A percentile compares a stretch with the other conserved stretches of the same genome.
Conservation (phyloP, 1,140 invertebrate species). For the Drosophila guanche region DNA sequence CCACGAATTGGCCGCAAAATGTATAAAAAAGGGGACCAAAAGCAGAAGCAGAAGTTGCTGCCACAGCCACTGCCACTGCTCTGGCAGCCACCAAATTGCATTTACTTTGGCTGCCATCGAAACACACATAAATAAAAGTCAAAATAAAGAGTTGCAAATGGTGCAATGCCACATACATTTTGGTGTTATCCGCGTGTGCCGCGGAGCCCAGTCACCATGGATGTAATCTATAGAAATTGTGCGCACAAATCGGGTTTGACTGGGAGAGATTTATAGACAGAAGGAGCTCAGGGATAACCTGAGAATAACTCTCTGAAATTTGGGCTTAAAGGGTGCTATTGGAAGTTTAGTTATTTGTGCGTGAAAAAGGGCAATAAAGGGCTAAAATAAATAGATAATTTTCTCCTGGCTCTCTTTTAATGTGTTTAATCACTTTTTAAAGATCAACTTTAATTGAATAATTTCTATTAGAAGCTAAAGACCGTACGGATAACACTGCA, state of each 20-base stretch:
- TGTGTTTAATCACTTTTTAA: no score
- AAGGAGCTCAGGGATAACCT: no score
- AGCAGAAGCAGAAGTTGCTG: constrained; percentile 40
- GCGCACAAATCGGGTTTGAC: background rate
- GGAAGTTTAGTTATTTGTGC: no score
- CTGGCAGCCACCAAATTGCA: constrained; percentile 64
- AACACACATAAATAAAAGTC: constrained; percentile 75
- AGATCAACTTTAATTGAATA: no score
- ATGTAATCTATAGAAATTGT: constrained; percentile 5
- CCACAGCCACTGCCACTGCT: constrained; percentile 11
- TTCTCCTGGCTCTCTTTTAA: no score
- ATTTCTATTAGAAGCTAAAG: no score
- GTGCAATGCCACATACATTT: constrained; percentile 62
- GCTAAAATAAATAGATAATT: no score
- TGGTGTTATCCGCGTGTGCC: constrained; percentile 39
- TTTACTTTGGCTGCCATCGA: constrained; percentile 78
- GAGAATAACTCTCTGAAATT: no score
- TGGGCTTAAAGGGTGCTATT: no score
- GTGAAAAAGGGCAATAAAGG: no score
- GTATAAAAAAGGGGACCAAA: constrained; percentile 30
- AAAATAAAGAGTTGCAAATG: constrained; percentile 82
- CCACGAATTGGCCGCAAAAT: constrained; percentile 67
- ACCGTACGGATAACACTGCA: no score
- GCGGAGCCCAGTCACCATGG: constrained; percentile 20
- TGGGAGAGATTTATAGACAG: no score